Percentiles rank a stretch among this genome's conserved stretches.
These are phyloP conservation scores for Macropus fuliginosus DNA, from an alignment of 2,797 vertebrate genomes.

Conservation along the genomic window DNA sequence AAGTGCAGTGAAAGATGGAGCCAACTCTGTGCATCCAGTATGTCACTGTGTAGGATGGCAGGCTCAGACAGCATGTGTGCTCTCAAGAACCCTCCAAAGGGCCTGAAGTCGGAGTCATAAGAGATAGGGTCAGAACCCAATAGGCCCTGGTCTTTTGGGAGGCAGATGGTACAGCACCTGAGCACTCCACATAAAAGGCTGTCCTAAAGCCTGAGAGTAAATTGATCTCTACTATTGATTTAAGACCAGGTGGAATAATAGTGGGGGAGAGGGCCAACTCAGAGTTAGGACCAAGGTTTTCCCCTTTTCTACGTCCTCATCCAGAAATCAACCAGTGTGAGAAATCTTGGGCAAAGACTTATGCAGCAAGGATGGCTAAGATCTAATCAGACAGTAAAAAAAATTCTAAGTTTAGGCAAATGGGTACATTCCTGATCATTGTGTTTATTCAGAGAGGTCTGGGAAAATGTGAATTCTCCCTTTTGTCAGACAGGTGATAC, in stretches of 20 bases:
- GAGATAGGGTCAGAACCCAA: background rate
- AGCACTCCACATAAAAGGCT: background rate
- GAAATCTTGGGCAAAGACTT: background rate
- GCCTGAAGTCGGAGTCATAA: background rate
- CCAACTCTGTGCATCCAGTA: background rate
- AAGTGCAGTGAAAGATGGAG: background rate
- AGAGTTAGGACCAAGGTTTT: background rate
- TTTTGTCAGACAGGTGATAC: background rate
- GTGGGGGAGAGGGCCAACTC: background rate
- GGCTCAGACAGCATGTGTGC: background rate
- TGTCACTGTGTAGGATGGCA: background rate
- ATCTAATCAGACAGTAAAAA: background rate
- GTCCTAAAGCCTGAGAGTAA: background rate
- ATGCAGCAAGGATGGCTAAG: background rate
- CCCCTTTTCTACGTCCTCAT: background rate
- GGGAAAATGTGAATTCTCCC: background rate
- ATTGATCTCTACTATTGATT: background rate
- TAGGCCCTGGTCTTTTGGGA: background rate
- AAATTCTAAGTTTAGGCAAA: background rate
- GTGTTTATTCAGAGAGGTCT: background rate
- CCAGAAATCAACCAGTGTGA: background rate
- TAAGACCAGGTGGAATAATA: background rate
- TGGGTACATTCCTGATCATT: background rate
- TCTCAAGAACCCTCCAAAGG: background rate
- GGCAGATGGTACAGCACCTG: background rate